Evolutionary conservation across 2,113 vertebrate genomes (phyloP).

Genomic region (Oxyruncus cristatus): DNA sequence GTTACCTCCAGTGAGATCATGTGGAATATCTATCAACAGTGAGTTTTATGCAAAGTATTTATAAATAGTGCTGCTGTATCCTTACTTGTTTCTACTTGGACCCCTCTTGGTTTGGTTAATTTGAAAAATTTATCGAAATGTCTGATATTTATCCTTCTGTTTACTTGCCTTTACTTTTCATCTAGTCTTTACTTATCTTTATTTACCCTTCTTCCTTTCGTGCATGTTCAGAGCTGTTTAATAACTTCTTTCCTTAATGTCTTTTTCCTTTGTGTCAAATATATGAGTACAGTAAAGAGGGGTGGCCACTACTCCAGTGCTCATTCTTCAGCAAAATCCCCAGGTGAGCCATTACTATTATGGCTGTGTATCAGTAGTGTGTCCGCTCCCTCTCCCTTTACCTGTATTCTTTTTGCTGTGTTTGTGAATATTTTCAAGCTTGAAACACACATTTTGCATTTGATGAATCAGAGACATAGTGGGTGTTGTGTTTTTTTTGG

Average conservation of each 20-base stretch:
- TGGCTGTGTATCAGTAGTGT: slow-evolving; percentile 69
- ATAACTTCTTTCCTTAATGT: slow-evolving; percentile 76
- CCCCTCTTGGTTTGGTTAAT: not conserved
- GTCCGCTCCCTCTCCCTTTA: slow-evolving; percentile 55
- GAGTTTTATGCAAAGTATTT: not conserved
- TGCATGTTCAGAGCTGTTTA: slow-evolving; percentile 56
- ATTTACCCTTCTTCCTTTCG: slow-evolving; percentile 15
- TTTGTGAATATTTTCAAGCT: slow-evolving; percentile 51
- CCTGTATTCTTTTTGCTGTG: slow-evolving; percentile 15
- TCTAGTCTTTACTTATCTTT: not conserved
- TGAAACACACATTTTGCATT: not conserved
- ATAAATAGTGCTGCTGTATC: not conserved
- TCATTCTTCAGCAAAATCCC: slow-evolving; percentile 87
- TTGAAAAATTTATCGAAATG: not conserved
- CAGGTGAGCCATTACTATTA: slow-evolving; percentile 84
- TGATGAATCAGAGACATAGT: not conserved
- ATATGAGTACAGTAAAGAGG: slow-evolving; percentile 85
- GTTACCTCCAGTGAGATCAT: not conserved
- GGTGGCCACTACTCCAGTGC: slow-evolving; percentile 84
- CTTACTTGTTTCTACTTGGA: not conserved
- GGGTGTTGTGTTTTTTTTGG: not conserved
- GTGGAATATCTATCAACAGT: not conserved
- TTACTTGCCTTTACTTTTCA: not conserved
- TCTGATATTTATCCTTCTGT: not conserved
- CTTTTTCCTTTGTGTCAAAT: slow-evolving; percentile 71